phyloP scores from a whole-genome alignment of 1,140 invertebrate genomes.

The Calliopsis andreniformis region DNA sequence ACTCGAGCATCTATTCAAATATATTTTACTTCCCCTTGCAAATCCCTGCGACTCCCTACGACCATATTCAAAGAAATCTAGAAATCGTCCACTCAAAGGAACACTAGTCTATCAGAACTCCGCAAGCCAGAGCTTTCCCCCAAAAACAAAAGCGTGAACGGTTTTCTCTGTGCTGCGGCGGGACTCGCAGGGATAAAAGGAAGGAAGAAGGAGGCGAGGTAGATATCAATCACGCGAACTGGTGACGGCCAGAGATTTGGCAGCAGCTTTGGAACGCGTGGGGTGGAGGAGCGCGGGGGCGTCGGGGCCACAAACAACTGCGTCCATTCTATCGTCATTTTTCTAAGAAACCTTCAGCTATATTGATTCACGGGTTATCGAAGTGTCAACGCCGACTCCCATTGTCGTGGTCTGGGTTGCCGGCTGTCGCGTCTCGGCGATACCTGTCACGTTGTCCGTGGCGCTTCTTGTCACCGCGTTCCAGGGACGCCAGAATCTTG shows the following conservation, averaged over 20 bases:
- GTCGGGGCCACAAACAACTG: slow-evolving; percentile 62
- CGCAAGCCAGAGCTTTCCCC: background rate
- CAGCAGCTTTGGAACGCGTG: slow-evolving; percentile 65
- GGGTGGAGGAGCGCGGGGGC: slow-evolving; percentile 34
- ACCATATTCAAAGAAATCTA: too few species aligned
- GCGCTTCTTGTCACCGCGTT: slow-evolving; percentile 20
- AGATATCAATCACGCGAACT: slow-evolving; percentile 72
- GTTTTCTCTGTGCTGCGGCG: slow-evolving; percentile 52
- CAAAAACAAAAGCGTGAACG: slow-evolving; percentile 51
- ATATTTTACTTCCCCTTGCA: too few species aligned
- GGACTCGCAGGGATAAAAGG: slow-evolving; percentile 66
- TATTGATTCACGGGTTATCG: slow-evolving; percentile 68
- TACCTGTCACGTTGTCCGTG: slow-evolving; percentile 19
- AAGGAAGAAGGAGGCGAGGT: slow-evolving; percentile 59
- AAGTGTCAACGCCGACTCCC: slow-evolving; percentile 55
- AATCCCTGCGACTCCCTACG: too few species aligned
- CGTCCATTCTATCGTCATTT: slow-evolving; percentile 72
- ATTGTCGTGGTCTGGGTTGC: slow-evolving; percentile 23
- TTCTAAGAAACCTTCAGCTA: slow-evolving; percentile 55
- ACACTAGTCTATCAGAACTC: too few species aligned
- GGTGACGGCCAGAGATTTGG: slow-evolving; percentile 74
- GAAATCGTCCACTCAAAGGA: too few species aligned
- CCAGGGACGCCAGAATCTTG: slow-evolving; percentile 28
- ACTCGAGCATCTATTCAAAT: too few species aligned
- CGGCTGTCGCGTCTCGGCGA: slow-evolving; percentile 21